Conservation (phyloP, 2,113 vertebrate species). For the Tinamus guttatus region DNA sequence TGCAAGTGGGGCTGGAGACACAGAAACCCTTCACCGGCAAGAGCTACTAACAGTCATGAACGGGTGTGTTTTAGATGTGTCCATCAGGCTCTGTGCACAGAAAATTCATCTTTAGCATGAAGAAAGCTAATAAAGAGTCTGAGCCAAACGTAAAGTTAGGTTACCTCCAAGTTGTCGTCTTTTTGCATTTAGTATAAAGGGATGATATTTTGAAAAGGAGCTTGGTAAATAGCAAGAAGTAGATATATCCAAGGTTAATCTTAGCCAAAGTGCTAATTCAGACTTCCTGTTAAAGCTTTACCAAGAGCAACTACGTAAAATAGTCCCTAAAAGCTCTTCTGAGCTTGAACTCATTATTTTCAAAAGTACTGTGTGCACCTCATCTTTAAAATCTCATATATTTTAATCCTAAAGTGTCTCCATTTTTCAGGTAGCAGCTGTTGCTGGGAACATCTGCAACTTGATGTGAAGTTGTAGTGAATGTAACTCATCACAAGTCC, state of each 20-base stretch:
- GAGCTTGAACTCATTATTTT: not conserved
- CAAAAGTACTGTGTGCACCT: not conserved
- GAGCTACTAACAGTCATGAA: not conserved
- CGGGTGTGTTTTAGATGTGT: fast-evolving
- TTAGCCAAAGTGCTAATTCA: not conserved
- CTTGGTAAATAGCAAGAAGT: not conserved
- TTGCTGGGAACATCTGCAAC: conserved; percentile 46
- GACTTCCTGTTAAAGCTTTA: not conserved
- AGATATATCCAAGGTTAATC: not conserved
- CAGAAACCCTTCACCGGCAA: not conserved
- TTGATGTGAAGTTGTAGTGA: not conserved
- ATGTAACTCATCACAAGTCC: not conserved
- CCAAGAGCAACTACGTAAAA: not conserved
- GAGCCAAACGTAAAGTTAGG: not conserved
- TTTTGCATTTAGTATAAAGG: not conserved
- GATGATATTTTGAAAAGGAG: not conserved
- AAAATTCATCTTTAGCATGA: not conserved
- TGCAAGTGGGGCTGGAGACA: not conserved
- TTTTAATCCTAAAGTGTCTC: conserved; percentile 21
- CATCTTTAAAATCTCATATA: conserved; percentile 5
- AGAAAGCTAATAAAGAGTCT: not conserved
- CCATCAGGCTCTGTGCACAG: not conserved
- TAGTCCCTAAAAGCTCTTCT: not conserved
- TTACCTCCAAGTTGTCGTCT: not conserved
- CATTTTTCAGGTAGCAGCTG: not conserved